Percentiles rank a stretch among this genome's conserved stretches.
Conservation (phyloP, 2,888 invertebrate genomes). For the Epistrophella euchroma region DNA sequence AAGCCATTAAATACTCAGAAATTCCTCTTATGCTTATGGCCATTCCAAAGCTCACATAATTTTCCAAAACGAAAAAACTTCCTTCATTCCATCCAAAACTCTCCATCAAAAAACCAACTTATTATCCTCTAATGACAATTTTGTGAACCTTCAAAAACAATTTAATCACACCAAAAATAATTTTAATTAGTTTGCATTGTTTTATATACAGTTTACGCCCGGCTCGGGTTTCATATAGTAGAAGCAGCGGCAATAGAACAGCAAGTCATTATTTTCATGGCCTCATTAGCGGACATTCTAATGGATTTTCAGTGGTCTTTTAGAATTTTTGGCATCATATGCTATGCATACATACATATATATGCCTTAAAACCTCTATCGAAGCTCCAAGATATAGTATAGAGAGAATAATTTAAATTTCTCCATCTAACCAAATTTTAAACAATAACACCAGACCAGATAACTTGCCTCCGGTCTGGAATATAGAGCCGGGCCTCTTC, state of each 20-base stretch:
- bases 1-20: neutral
- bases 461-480: neutral
- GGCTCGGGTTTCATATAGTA: slow-evolving; percentile 42
- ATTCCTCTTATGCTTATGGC: neutral
- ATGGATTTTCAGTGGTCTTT: slow-evolving; percentile 72
- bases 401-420: slow-evolving; percentile 61
- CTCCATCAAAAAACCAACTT: slow-evolving; percentile 44
- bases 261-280: slow-evolving; percentile 70
- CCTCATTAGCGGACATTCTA: slow-evolving; percentile 72
- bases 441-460: slow-evolving; percentile 3
- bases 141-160: slow-evolving; percentile 57
- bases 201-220: slow-evolving; percentile 10
- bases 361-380: slow-evolving; percentile 35
- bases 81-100: neutral
- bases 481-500: neutral
- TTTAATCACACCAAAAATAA: slow-evolving; percentile 63
- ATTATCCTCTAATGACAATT: slow-evolving; percentile 70
- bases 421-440: slow-evolving; percentile 29
- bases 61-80: slow-evolving; percentile 6
- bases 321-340: slow-evolving; percentile 30
- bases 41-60: neutral
- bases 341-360: slow-evolving; percentile 1
- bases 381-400: slow-evolving; percentile 18
- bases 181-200: slow-evolving; percentile 75
- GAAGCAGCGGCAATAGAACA: slow-evolving; percentile 1